A percentile compares a stretch with the other conserved stretches of the same genome.
Conservation (phyloP, 2,113 vertebrate genomes). For the Oriolus oriolus region DNA sequence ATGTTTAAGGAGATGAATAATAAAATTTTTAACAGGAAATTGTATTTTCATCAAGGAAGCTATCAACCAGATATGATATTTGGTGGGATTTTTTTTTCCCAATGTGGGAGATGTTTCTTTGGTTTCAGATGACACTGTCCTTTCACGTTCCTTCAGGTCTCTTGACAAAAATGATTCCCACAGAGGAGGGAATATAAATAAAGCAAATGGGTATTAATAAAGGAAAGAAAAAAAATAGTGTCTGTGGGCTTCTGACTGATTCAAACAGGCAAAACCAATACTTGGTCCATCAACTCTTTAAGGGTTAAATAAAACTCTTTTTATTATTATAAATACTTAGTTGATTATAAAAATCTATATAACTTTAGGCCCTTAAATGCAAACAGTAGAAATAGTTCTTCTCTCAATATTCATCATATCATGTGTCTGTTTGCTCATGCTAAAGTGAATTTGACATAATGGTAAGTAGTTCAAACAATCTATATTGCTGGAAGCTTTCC, state of each 20-base stretch:
- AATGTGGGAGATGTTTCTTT: neutral
- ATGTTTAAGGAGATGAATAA: neutral
- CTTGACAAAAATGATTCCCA: neutral
- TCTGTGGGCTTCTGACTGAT: neutral
- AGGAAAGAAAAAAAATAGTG: neutral
- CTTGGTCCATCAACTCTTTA: neutral
- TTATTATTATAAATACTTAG: conserved; percentile 53
- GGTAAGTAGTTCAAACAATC: conserved; percentile 72
- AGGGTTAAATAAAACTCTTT: conserved; percentile 45
- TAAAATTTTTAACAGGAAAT: neutral
- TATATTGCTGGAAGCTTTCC: conserved; percentile 64
- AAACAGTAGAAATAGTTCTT: conserved; percentile 48
- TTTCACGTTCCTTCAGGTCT: neutral
- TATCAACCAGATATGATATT: neutral
- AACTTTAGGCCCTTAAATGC: conserved; percentile 47
- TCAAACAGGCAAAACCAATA: neutral
- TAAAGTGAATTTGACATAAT: conserved; percentile 72
- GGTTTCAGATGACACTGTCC: neutral
- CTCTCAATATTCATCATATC: conserved; percentile 52
- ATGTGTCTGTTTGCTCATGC: conserved; percentile 59
- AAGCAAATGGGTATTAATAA: neutral
- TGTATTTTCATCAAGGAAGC: neutral
- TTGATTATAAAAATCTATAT: conserved; percentile 68
- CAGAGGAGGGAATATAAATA: neutral
- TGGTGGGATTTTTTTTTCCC: neutral